Evolutionary conservation across 2,888 invertebrate species (phyloP), one percentile per base, ranked within the genome.

Genomic region (Ormyrus labotus): DNA sequence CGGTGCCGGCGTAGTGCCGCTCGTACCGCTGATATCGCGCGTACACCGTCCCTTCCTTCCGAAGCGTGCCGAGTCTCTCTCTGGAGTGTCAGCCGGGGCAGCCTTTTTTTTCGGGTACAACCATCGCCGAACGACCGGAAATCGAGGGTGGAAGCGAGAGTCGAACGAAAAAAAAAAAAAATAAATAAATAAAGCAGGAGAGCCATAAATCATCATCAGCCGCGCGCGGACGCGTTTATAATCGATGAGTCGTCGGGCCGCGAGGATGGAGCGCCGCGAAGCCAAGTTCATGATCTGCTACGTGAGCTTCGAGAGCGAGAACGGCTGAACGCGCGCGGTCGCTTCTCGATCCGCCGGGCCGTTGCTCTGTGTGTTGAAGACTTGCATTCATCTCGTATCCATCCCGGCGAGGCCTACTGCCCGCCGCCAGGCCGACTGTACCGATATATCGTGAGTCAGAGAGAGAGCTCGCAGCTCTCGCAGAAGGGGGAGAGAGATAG

Each of bases 281-380:
- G 85, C 86, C 85, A 80, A 72, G 71, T 73, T 81, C 77, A 78
- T 73, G 69, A 73, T 73, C 70, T 64, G 73, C 69, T 65, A 70
- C 77, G 72, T 68, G 63, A 55, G 72, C 61, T 61, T 67, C 45
- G 87, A 86, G 85, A 88, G 87, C 85, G 88, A 88, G 85, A 87
- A 88, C 85, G 87, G 86, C 82, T 84, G 82, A 85, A 81, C 84
- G 83, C 81, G 64, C 81, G n/a, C 11, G 51, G 0, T 3, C 3
- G 1, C 34, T 34, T 3, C 34, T 5, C 60, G 19, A 64, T 11
- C 60, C 19, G 51, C 7, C n/a, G 47, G 11, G 47, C 51, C 61
- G 60, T 63, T 63, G 58, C 57, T 57, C 70, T 74, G 63, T 34
- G 51, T 58, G 34, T 4, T 4, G 34, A 34, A 34, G 34, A 34